phyloP scores from a whole-genome alignment of 2,113 vertebrate species.

The Pseudorasbora parva region DNA sequence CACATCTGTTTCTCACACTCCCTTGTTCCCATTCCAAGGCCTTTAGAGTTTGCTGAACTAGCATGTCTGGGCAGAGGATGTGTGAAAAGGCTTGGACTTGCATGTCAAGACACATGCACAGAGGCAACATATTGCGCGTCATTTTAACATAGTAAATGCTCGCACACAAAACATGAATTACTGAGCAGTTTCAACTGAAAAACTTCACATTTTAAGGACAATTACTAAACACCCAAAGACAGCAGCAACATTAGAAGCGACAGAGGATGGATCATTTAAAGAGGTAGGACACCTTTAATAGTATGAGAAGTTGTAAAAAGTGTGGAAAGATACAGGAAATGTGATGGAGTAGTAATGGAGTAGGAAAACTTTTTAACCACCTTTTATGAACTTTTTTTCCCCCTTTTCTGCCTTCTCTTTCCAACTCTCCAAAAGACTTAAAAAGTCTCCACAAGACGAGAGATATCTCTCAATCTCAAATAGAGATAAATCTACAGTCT shows the following conservation, averaged over 20 bases:
- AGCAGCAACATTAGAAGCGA: background rate
- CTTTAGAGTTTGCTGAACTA: slow-evolving; percentile 66
- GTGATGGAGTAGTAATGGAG: background rate
- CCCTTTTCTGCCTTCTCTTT: no score
- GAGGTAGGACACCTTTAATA: slow-evolving; percentile 13
- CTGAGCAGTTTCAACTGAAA: background rate
- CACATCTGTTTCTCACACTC: slow-evolving; percentile 8
- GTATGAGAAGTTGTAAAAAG: background rate
- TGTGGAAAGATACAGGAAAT: background rate
- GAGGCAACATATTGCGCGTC: slow-evolving; percentile 71
- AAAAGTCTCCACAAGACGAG: no score
- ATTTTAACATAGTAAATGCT: slow-evolving; percentile 42
- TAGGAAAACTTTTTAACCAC: background rate
- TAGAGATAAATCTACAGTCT: background rate
- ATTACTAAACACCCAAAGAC: background rate
- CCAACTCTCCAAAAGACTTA: no score
- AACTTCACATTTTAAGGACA: background rate
- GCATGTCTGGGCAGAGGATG: slow-evolving; percentile 79
- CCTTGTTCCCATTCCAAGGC: slow-evolving; percentile 73
- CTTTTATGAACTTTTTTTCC: no score
- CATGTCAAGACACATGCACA: slow-evolving; percentile 76
- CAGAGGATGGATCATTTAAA: background rate
- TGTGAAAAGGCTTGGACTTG: slow-evolving; percentile 62
- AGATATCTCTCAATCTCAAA: no score
- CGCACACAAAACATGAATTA: background rate